phyloP scores from a whole-genome alignment of 2,113 vertebrate species.

The Lepisosteus osseus region DNA sequence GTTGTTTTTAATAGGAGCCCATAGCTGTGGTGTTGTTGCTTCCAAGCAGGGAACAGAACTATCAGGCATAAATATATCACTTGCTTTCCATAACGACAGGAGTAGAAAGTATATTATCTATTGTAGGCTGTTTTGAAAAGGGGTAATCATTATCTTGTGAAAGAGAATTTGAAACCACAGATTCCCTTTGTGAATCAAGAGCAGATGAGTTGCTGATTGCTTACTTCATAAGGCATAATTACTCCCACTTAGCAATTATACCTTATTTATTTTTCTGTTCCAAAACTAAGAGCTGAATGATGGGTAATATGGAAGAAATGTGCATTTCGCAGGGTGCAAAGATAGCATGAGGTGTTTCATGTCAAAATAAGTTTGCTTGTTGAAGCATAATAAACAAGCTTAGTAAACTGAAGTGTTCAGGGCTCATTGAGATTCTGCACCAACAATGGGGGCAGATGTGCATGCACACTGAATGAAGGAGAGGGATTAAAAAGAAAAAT shows the following conservation, averaged over 20 bases:
- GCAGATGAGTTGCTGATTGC: conserved; percentile 24
- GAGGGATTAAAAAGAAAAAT: too few species aligned
- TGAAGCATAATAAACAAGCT: conserved; percentile 11
- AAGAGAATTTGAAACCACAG: conserved; percentile 15
- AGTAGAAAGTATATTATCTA: conserved; percentile 1
- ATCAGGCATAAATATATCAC: too few species aligned
- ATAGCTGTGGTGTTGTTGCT: too few species aligned
- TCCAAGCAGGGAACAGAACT: too few species aligned
- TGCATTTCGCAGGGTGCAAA: neutral
- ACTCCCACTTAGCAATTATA: conserved; percentile 8
- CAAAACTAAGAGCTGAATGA: conserved; percentile 1
- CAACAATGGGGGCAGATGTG: neutral
- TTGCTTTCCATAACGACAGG: too few species aligned
- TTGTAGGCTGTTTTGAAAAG: conserved; percentile 19
- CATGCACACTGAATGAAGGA: too few species aligned
- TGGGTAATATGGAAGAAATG: conserved; percentile 9
- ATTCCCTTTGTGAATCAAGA: conserved; percentile 12
- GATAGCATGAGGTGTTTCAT: neutral
- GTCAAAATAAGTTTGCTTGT: conserved; percentile 4
- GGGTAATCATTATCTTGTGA: conserved; percentile 18
- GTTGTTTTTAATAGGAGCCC: too few species aligned
- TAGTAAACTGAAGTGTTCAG: neutral
- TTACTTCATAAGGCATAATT: conserved; percentile 21
- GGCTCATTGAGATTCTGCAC: neutral
- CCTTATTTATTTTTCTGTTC: conserved; percentile 18